A percentile compares a stretch with the other conserved stretches of the same genome.
Evolutionary conservation across 2,113 vertebrate genomes (phyloP).

Genomic region (Etia nguti): DNA sequence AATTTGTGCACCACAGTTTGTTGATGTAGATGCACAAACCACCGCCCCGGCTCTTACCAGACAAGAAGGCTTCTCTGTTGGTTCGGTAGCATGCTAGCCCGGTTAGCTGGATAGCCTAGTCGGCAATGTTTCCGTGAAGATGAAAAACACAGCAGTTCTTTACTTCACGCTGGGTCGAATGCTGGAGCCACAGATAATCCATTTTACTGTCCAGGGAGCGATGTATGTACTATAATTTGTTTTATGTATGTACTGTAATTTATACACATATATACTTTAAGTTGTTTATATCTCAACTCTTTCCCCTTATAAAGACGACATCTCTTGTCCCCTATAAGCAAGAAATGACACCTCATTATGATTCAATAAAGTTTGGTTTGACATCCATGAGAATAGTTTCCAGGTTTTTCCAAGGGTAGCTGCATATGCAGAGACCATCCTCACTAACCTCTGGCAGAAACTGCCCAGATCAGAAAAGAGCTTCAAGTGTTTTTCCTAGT

Average conservation of each 20-base stretch:
- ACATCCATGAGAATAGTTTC: not conserved
- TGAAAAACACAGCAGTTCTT: no score
- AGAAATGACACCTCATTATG: not conserved
- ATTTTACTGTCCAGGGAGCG: no score
- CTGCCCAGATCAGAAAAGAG: not conserved
- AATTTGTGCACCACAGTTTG: no score
- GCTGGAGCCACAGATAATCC: no score
- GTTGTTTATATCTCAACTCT: not conserved
- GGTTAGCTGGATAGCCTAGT: no score
- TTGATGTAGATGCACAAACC: no score
- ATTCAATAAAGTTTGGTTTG: not conserved
- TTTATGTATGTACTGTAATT: accelerated
- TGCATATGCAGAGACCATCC: not conserved
- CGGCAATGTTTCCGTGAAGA: no score
- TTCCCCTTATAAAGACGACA: not conserved
- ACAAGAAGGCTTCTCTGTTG: no score
- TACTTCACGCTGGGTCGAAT: no score
- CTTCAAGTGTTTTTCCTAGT: not conserved
- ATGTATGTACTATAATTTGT: no score
- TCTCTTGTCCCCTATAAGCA: not conserved
- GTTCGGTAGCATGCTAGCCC: no score
- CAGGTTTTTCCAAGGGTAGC: not conserved
- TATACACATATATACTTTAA: not conserved
- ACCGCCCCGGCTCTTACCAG: no score
- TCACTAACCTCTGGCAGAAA: not conserved